phyloP scores from a whole-genome alignment of 1,140 invertebrate genomes.

The Lamellibrachia luymesi region DNA sequence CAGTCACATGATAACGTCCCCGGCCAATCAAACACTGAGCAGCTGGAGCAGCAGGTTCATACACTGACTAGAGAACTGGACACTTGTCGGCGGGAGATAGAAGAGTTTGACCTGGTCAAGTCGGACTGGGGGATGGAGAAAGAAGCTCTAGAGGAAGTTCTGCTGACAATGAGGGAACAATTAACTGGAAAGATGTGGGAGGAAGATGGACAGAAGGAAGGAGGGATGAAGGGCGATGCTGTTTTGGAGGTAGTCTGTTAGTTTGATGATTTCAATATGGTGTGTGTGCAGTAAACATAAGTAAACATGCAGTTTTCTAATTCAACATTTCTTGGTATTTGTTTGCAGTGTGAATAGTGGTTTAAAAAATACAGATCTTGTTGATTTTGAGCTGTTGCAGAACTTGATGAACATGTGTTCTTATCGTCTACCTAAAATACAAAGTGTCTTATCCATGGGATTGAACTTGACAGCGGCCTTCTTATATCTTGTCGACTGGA shows the following conservation, averaged over 20 bases:
- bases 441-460: background rate
- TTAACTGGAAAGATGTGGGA: slow-evolving; percentile 38
- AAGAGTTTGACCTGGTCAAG: slow-evolving; percentile 44
- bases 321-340: too few species aligned
- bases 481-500: background rate
- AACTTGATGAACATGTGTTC: too few species aligned
- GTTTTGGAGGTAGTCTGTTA: background rate
- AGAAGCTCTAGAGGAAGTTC: slow-evolving; percentile 48
- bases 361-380: too few species aligned
- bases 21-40: background rate
- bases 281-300: background rate
- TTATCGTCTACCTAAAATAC: too few species aligned
- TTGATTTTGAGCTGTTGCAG: too few species aligned
- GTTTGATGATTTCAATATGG: background rate
- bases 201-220: slow-evolving; percentile 15
- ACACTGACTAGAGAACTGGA: slow-evolving; percentile 36
- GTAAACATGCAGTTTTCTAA: too few species aligned
- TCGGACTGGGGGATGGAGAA: slow-evolving; percentile 50
- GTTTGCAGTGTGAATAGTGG: too few species aligned
- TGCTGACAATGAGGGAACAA: slow-evolving; percentile 41
- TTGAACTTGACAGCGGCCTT: background rate
- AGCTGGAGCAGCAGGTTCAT: slow-evolving; percentile 28
- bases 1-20: background rate
- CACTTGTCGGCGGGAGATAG: slow-evolving; percentile 37
- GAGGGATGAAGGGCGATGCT: background rate